Percentiles rank a stretch among this genome's conserved stretches.
Conservation (phyloP, 1,140 invertebrate species). For the Psix sp. region DNA sequence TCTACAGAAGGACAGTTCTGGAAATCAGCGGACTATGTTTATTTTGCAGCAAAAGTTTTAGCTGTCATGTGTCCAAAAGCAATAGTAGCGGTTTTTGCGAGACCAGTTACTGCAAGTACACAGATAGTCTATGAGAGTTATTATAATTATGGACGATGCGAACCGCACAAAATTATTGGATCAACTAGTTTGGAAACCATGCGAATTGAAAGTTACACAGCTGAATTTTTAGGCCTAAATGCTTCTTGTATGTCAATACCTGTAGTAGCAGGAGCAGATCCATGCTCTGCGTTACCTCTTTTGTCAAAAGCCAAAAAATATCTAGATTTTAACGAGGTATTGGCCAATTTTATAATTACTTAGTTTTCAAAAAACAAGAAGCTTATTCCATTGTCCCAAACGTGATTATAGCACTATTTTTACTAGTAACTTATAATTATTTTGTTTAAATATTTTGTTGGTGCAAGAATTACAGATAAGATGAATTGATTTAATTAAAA, state of each 20-base stretch:
- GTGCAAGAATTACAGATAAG: too few relatives aligned
- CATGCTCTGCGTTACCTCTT: constrained; percentile 65
- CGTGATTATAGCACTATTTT: too few relatives aligned
- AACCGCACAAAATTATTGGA: constrained; percentile 67
- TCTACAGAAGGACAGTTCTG: constrained; percentile 57
- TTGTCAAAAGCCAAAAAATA: constrained; percentile 63
- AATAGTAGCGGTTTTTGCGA: constrained; percentile 65
- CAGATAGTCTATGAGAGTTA: constrained; percentile 68
- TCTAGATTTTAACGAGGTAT: constrained; percentile 58
- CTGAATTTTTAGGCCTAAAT: constrained; percentile 64
- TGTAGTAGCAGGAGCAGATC: constrained; percentile 68
- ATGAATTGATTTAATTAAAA: too few relatives aligned
- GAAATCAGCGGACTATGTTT: constrained; percentile 55
- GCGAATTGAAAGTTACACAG: constrained; percentile 63
- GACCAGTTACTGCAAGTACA: constrained; percentile 66
- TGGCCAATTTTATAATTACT: too few relatives aligned
- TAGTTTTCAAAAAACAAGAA: too few relatives aligned
- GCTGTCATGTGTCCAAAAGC: constrained; percentile 59
- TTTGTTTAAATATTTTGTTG: too few relatives aligned
- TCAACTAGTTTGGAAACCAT: constrained; percentile 63
- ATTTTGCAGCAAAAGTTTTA: constrained; percentile 60
- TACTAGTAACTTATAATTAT: too few relatives aligned
- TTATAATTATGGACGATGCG: constrained; percentile 55
- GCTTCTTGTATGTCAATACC: constrained; percentile 64
- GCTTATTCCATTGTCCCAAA: too few relatives aligned